A percentile compares a stretch with the other conserved stretches of the same genome.
Evolutionary conservation across 2,888 invertebrate genomes (phyloP).

Genomic region (Drosophila ezoana): DNA sequence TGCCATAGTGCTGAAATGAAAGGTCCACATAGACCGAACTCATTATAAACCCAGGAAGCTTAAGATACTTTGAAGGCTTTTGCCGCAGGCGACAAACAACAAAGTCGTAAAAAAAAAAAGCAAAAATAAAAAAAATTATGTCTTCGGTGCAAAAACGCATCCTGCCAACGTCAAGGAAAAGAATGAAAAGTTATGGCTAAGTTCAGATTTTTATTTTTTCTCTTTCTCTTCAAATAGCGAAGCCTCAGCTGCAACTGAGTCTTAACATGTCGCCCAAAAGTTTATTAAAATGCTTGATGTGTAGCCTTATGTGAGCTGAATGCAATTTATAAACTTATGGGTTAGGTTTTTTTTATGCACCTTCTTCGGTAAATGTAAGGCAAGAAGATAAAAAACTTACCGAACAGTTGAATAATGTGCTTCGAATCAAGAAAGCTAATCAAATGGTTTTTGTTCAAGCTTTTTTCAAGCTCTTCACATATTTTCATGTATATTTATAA

Average conservation of each 20-base stretch:
- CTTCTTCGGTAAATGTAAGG: neutral
- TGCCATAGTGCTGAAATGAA: slow-evolving; percentile 46
- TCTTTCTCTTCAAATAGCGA: slow-evolving; percentile 22
- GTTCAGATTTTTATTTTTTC: slow-evolving; percentile 15
- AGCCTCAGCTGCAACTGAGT: slow-evolving; percentile 40
- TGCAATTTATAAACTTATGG: slow-evolving; percentile 45
- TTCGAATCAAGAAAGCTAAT: neutral
- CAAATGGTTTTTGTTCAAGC: neutral
- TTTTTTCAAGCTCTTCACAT: neutral
- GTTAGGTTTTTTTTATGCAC: neutral
- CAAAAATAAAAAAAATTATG: slow-evolving; percentile 40
- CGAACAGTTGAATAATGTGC: slow-evolving; percentile 7
- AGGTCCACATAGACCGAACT: slow-evolving; percentile 66
- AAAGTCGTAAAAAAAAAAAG: slow-evolving; percentile 33
- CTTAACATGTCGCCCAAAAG: slow-evolving; percentile 41
- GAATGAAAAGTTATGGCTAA: slow-evolving; percentile 67
- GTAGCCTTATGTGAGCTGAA: slow-evolving; percentile 44
- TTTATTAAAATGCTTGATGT: slow-evolving; percentile 52
- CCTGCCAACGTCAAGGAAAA: slow-evolving; percentile 55
- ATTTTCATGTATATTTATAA: too few relatives aligned
- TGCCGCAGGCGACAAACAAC: slow-evolving; percentile 63
- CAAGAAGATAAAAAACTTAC: slow-evolving; percentile 11
- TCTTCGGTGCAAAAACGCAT: slow-evolving; percentile 71
- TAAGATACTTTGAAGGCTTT: slow-evolving; percentile 73
- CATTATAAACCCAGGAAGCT: slow-evolving; percentile 72